A percentile compares a stretch with the other conserved stretches of the same genome.
phyloP scores from a whole-genome alignment of 2,113 vertebrate genomes.

The Microtus oregoni region DNA sequence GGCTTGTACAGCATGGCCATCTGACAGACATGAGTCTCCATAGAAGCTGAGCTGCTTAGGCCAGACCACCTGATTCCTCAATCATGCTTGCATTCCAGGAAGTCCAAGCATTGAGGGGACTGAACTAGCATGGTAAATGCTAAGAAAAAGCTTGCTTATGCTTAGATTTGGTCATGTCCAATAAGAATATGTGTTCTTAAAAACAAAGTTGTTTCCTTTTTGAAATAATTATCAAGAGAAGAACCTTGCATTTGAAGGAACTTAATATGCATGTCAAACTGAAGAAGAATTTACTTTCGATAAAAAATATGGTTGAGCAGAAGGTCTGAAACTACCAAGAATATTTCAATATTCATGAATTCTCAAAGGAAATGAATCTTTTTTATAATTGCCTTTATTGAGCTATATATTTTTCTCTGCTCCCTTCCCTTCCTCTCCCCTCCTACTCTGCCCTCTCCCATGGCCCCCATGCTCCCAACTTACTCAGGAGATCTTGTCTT shows the following conservation, averaged over 20 bases:
- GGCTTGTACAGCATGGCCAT: background rate
- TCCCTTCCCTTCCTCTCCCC: too few species aligned
- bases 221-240: background rate
- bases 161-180: background rate
- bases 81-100: background rate
- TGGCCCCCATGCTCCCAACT: too few species aligned
- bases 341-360: constrained; percentile 20
- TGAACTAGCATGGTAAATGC: background rate
- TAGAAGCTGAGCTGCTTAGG: background rate
- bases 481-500: too few species aligned
- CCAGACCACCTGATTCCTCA: background rate
- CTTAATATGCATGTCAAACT: background rate
- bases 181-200: background rate
- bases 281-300: constrained; percentile 12
- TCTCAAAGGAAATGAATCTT: constrained; percentile 34
- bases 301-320: constrained; percentile 12
- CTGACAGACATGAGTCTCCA: background rate
- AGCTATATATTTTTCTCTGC: too few species aligned
- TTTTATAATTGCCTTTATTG: too few species aligned
- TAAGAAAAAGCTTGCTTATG: background rate
- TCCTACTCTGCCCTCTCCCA: too few species aligned
- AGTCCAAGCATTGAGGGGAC: background rate
- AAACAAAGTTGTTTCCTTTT: background rate
- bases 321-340: background rate
- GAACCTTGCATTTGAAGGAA: background rate